phyloP scores from a whole-genome alignment of 2,113 vertebrate genomes.

The Bungarus multicinctus region DNA sequence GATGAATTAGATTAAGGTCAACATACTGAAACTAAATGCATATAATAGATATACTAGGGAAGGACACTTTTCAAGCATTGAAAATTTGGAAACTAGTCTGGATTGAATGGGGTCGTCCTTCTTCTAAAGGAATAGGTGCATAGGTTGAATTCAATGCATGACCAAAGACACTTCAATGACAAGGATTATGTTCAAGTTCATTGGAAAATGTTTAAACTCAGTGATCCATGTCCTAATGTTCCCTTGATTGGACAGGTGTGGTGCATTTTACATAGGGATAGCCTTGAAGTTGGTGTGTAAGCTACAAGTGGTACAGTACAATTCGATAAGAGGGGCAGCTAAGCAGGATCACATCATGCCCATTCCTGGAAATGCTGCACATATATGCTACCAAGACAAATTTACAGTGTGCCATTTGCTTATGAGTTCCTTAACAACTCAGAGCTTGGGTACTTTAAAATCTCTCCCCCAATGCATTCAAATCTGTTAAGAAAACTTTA shows the following conservation, averaged over 20 bases:
- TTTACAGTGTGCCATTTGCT: background rate
- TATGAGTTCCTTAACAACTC: background rate
- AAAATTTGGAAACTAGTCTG: background rate
- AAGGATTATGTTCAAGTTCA: background rate
- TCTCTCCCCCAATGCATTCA: background rate
- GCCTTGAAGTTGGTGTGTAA: background rate
- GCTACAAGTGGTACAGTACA: background rate
- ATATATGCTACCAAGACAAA: background rate
- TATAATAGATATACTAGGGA: background rate
- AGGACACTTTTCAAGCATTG: background rate
- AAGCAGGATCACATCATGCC: background rate
- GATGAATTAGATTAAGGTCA: background rate
- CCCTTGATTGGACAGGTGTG: background rate
- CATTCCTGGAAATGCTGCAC: background rate
- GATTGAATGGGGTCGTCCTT: background rate
- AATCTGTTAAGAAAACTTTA: background rate
- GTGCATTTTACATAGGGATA: background rate
- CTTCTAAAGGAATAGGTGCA: background rate
- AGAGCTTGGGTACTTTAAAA: background rate
- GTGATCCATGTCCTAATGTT: background rate
- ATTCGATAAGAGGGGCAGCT: background rate
- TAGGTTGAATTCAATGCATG: background rate
- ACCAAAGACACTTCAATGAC: background rate
- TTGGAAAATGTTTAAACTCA: background rate
- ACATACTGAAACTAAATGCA: background rate